Base-by-base conservation (phyloP, 2,113 vertebrate species). In the Colistium nudipinnis region DNA sequence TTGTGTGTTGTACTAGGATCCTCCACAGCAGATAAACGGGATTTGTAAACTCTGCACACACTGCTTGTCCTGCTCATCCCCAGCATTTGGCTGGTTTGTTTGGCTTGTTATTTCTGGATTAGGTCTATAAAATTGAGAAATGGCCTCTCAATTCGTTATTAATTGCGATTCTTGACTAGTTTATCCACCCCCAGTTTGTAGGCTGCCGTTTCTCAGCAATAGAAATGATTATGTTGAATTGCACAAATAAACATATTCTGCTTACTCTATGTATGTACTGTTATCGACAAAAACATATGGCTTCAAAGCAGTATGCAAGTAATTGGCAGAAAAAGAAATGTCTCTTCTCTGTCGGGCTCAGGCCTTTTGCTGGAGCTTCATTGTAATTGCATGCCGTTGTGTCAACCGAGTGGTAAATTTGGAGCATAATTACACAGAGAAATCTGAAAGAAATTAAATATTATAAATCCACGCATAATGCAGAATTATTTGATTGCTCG, bases 231-330 rank as follows among this genome's bases (percentile, higher is more conserved):
- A 56, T 62, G 28, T 62, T 3, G 69, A 66, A 62, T 64, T 62
- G 63, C 57, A 30, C 14, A 60, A 70, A 71, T 51, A 78, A 70
- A 66, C 59, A 52, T 41, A 35, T 7, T 59, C 22, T 62, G 51
- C 57, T 72, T 52, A 49, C 69, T 38, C 20, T 16, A 17, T 60
- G 10, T 30, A 57, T 62, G 49, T 36, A 55, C 69, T 56, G 70
- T 80, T 81, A 86, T 86, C 79, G 78, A 70, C 61, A 61, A 59
- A 68, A 63, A 38, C 83, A 78, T 49, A 87, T 53, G 43, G 47
- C 6, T 6, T 41, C 27, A 56, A 33, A 59, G 62, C 60, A 66
- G 48, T 62, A 47, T 79, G 39, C 7, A 1, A 56, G 44, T 76
- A 68, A 81, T 39, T 69, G 41, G 44, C 30, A 55, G 41, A 74